Evolutionary conservation across 2,888 invertebrate genomes (phyloP), one percentile per base, ranked within the genome.

Genomic region (Tholera decimalis): DNA sequence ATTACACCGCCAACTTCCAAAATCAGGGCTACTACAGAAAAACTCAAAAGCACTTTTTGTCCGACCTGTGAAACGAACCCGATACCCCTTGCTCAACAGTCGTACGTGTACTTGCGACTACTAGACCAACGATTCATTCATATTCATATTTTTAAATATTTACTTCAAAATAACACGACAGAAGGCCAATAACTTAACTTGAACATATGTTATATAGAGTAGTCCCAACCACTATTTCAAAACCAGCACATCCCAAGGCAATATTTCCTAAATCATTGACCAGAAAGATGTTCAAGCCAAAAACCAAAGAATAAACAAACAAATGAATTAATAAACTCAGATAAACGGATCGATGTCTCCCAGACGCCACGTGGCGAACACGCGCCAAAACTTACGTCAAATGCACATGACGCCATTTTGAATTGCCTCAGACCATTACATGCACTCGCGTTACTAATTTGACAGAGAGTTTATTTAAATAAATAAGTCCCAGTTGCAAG

Each of bases 321-420:
- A 67, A 64, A 67, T 56, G 50, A 78, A 75, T 75, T 54, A 55
- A 37, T 54, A 22, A 51, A 63, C 57, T 55, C 63, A 65, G 72
- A 61, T 58, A 55, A 59, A 53, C 58, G 70, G 85, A 89, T 91
- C 91, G 89, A 91, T 91, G 61, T 26, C 35, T 59, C 49, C 63
- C 91, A 92, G 91, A 78, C 73, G 85, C 15, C 90, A 87, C 89
- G 89, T 84, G 87, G 62, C 73, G 13, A 85, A 11, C 90, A 86
- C 88, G 85, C 86, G 84, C 84, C 87, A 75, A 85, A 86, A 85
- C 85, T 88, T 80, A 86, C 82, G 91, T 91, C 90, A 89, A 79
- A 83, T 68, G 74, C 89, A 89, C 64, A 61, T 81, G 86, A 73
- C 81, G 76, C 83, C 80, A 79, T 77, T 46, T 80, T 83, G 83